These are phyloP conservation scores for Eira barbara DNA, from an alignment of 2,113 vertebrate genomes.

Conservation along the genomic window DNA sequence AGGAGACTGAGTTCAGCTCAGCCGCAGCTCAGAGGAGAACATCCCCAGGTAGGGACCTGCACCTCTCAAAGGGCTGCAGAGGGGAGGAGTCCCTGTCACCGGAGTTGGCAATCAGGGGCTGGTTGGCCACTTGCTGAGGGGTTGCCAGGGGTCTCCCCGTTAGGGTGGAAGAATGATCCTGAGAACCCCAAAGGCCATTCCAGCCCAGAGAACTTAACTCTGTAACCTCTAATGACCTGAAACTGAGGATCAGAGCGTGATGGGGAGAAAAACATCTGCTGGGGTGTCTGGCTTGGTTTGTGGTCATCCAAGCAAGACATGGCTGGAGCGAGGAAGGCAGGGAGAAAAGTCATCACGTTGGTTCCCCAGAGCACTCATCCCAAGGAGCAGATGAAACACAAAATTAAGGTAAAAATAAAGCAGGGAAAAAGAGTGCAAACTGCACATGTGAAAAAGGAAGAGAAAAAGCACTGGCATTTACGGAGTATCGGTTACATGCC, in stretches of 20 bases:
- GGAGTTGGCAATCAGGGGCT: not conserved
- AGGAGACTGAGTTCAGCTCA: not conserved
- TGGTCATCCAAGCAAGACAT: not conserved
- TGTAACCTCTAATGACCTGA: not conserved
- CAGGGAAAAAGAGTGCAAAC: not conserved
- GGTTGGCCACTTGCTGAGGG: not conserved
- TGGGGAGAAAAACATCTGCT: not conserved
- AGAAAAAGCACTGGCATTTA: not conserved
- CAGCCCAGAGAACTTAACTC: not conserved
- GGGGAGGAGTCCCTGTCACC: not conserved
- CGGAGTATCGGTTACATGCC: not conserved
- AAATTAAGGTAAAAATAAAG: not conserved
- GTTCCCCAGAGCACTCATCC: not conserved
- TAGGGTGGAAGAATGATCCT: not conserved
- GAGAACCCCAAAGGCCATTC: not conserved
- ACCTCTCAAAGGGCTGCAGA: not conserved
- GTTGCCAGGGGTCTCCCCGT: not conserved
- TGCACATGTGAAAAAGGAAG: not conserved
- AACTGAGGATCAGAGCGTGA: not conserved
- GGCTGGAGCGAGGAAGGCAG: not conserved
- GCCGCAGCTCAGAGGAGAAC: not conserved
- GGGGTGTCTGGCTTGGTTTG: not conserved
- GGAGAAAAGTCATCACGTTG: not conserved
- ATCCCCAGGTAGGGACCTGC: not conserved
- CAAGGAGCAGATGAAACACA: not conserved